Percentiles rank a stretch among this genome's conserved stretches.
These are phyloP conservation scores for Macrotis lagotis DNA, from an alignment of 2,113 vertebrate species.

Conservation along the genomic window DNA sequence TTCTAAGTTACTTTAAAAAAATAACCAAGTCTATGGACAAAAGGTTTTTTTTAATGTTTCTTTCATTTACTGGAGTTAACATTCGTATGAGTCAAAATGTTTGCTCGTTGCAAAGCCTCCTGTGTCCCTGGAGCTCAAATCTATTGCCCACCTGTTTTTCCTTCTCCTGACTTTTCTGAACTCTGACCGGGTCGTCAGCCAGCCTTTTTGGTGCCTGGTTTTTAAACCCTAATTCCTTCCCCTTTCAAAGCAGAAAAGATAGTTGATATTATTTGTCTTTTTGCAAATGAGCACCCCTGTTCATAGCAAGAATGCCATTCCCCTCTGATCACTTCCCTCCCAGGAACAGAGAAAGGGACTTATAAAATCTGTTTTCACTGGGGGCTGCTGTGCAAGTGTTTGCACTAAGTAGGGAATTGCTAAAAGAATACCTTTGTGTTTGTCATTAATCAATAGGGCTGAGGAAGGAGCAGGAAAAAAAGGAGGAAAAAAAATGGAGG, in stretches of 20 bases:
- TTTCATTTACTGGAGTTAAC: slow-evolving; percentile 67
- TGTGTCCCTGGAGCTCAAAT: slow-evolving; percentile 51
- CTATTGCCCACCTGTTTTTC: slow-evolving; percentile 49
- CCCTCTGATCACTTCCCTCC: background rate
- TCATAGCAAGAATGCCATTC: slow-evolving; percentile 46
- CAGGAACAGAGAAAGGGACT: background rate
- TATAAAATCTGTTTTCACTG: background rate
- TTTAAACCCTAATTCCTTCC: background rate
- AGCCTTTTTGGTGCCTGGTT: slow-evolving; percentile 10
- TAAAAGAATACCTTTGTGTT: background rate
- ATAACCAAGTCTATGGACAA: slow-evolving; percentile 64
- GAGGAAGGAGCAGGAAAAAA: background rate
- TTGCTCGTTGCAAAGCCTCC: slow-evolving; percentile 63
- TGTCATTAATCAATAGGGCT: background rate
- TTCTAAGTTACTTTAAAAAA: slow-evolving; percentile 71
- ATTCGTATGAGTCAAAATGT: slow-evolving; percentile 43
- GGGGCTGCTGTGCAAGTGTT: background rate
- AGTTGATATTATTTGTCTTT: slow-evolving; percentile 42
- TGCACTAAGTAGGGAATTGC: slow-evolving; percentile 10
- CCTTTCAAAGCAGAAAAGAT: slow-evolving; percentile 52
- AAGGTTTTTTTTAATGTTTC: slow-evolving; percentile 32
- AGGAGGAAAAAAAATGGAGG: background rate
- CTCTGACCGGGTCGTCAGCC: background rate
- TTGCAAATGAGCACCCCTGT: slow-evolving; percentile 39
- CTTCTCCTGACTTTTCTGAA: slow-evolving; percentile 27